A percentile compares a stretch with the other conserved stretches of the same genome.
These are phyloP conservation scores for Chloroclysta siterata DNA, from an alignment of 2,888 invertebrate species.

Conservation along the genomic window DNA sequence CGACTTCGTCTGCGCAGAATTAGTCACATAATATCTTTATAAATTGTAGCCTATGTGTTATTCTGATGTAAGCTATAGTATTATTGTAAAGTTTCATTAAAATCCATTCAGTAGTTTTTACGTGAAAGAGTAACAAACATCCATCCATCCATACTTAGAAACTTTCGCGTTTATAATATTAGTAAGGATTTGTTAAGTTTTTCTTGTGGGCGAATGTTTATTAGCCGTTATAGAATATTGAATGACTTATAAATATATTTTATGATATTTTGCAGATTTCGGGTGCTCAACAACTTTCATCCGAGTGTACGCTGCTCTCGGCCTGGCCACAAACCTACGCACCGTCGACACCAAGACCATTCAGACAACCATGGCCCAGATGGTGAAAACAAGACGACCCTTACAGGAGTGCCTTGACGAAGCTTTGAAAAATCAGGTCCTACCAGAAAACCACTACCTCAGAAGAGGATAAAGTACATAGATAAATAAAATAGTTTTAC, in stretches of 20 bases:
- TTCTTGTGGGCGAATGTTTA: too few species aligned
- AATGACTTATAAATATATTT: background rate
- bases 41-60: too few species aligned
- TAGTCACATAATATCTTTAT: too few species aligned
- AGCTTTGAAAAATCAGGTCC: slow-evolving; percentile 63
- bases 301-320: slow-evolving; percentile 88
- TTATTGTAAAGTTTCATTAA: too few species aligned
- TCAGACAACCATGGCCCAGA: slow-evolving; percentile 86
- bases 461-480: slow-evolving; percentile 52
- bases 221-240: too few species aligned
- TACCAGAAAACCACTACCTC: slow-evolving; percentile 81
- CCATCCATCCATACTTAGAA: too few species aligned
- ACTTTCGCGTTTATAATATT: too few species aligned
- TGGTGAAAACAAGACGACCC: slow-evolving; percentile 82
- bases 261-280: slow-evolving; percentile 59
- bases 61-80: too few species aligned
- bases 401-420: slow-evolving; percentile 85
- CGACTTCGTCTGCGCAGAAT: too few species aligned
- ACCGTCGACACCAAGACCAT: slow-evolving; percentile 87
- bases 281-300: slow-evolving; percentile 89
- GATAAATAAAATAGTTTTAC: slow-evolving; percentile 16
- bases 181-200: too few species aligned
- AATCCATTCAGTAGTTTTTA: too few species aligned
- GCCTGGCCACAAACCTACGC: slow-evolving; percentile 86
- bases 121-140: too few species aligned